Base-by-base conservation (phyloP, 2,888 invertebrate species). In the Andrena haemorrhoa region DNA sequence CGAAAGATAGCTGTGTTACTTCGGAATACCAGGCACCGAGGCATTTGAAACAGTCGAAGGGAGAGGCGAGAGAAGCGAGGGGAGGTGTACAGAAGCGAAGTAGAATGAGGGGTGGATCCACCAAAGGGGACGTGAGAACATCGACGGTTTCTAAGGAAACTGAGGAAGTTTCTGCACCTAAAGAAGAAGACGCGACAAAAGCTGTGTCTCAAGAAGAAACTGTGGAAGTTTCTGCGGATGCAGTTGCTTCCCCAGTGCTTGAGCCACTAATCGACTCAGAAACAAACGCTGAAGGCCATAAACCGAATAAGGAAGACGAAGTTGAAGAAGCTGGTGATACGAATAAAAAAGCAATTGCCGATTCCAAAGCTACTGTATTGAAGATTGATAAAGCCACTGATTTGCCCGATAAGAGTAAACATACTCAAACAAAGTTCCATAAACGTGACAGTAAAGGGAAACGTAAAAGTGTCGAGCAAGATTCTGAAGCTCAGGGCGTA, bases 331-430 rank as follows among this genome's bases (percentile, higher is more conserved):
- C n/a, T 51, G 3, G 51, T 16, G 20, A 47, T 1, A 33, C 16
- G 20, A 35, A n/a, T 16, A 16, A 51, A 12, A 53, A 51, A 41
- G 10, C 3, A 49, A 12, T 20, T 2, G 10, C 2, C 2, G 65
- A 66, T 31, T 4, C 49, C 33, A 60, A 35, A 16, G 2, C 56
- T 33, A 20, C 2, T 7, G 8, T 10, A 23, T 20, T 16, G 2
- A 79, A 78, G 58, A 20, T 82, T 7, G 72, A 86, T 20, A 79
- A 80, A 76, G 47, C 58, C 2, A 66, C 74, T 1, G 73, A 82
- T 61, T 16, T 58, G n/a, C 61, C 60, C 2, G 75, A 76, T 29
- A 73, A 60, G 26, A 81, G 33, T 29, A 82, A 33, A 47, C 53
- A 58, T 26, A 75, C 74, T 6, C 80, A 86, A 53, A 80, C 77